A percentile compares a stretch with the other conserved stretches of the same genome.
phyloP scores from a whole-genome alignment of 2,797 vertebrate genomes.

The Cossypha heuglini region DNA sequence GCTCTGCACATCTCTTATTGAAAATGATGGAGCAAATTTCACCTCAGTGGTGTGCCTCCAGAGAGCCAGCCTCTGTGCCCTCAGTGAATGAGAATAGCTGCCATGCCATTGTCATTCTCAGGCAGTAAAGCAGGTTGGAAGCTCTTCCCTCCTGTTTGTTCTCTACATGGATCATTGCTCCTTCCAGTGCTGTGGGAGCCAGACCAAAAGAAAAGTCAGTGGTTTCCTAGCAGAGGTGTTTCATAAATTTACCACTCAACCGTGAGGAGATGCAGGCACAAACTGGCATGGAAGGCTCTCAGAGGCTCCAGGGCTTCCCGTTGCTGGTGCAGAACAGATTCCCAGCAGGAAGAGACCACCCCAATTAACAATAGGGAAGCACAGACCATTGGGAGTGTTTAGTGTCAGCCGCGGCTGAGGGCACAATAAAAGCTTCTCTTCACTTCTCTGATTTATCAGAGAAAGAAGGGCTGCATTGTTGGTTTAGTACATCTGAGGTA shows the following conservation, averaged over 20 bases:
- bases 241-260: background rate
- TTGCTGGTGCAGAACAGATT: rapidly evolving
- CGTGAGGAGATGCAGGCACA: background rate
- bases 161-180: slow-evolving; percentile 41
- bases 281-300: background rate
- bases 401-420: background rate
- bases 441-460: background rate
- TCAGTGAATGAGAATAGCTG: background rate
- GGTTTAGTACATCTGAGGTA: background rate
- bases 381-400: background rate
- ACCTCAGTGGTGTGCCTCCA: background rate
- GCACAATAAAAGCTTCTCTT: background rate
- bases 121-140: slow-evolving; percentile 13
- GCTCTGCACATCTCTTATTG: background rate
- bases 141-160: slow-evolving; percentile 21
- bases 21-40: slow-evolving; percentile 12
- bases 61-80: background rate
- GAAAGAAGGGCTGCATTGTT: background rate
- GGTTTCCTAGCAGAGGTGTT: background rate
- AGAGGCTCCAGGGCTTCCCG: background rate
- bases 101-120: background rate
- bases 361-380: background rate
- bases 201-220: background rate
- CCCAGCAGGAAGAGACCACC: background rate
- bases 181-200: rapidly evolving